These are phyloP conservation scores for Epirrhoe tristata DNA, from an alignment of 2,888 invertebrate species.

Conservation along the genomic window DNA sequence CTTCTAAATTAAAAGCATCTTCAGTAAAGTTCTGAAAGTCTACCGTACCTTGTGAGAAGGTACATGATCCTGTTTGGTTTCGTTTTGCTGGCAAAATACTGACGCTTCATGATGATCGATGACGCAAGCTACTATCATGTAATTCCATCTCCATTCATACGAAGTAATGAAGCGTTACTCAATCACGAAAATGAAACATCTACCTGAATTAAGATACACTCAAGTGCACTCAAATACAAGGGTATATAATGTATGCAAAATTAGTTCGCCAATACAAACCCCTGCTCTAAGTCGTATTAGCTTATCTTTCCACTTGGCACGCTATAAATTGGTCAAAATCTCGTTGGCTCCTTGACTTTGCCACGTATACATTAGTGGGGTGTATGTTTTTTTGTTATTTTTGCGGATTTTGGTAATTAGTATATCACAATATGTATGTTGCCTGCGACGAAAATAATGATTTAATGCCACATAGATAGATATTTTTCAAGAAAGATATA, in stretches of 20 bases:
- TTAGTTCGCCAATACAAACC: constrained; percentile 80
- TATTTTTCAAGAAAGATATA: too few species aligned
- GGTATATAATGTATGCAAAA: constrained; percentile 67
- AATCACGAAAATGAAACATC: constrained; percentile 36
- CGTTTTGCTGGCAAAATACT: not conserved
- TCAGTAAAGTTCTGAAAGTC: too few species aligned
- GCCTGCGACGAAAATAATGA: not conserved
- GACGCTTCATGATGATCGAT: not conserved
- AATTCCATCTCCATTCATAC: constrained; percentile 15
- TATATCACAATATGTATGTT: not conserved
- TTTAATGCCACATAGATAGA: too few species aligned
- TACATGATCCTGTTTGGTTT: too few species aligned
- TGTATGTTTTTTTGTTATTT: constrained; percentile 31
- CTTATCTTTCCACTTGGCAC: constrained; percentile 85
- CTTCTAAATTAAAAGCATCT: too few species aligned
- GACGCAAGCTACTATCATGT: not conserved
- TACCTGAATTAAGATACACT: constrained; percentile 50
- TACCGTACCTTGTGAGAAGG: too few species aligned
- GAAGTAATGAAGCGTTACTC: constrained; percentile 38
- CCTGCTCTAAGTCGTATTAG: constrained; percentile 74
- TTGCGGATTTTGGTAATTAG: not conserved
- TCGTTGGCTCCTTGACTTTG: constrained; percentile 77
- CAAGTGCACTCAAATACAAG: constrained; percentile 54
- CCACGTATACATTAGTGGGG: constrained; percentile 67
- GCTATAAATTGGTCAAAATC: constrained; percentile 85